Conservation (phyloP, 2,113 vertebrate species). For the Bambusicola thoracicus region DNA sequence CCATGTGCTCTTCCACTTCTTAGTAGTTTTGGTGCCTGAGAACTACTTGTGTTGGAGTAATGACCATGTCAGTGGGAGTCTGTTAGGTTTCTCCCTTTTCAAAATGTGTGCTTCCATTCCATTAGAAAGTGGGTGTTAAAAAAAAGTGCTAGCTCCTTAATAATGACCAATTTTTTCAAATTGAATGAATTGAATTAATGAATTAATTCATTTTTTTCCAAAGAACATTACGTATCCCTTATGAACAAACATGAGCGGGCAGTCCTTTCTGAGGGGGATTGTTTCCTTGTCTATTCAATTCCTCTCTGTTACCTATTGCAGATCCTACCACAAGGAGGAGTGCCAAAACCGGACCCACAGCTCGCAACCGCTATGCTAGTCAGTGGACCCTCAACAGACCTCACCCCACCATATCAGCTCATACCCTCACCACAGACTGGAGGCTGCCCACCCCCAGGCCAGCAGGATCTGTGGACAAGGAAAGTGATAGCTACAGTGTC, state of each 20-base stretch:
- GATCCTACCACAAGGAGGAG: slow-evolving; percentile 97
- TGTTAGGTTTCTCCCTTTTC: background rate
- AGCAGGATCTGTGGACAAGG: slow-evolving; percentile 95
- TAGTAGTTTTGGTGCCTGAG: background rate
- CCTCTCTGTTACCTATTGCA: slow-evolving; percentile 48
- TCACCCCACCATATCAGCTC: slow-evolving; percentile 95
- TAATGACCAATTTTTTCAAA: background rate
- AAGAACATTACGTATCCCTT: background rate
- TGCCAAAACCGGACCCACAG: slow-evolving; percentile 92
- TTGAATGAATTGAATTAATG: background rate
- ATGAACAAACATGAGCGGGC: background rate
- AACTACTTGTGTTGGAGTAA: background rate
- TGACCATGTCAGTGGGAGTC: background rate
- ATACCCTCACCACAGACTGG: slow-evolving; percentile 98
- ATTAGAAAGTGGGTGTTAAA: background rate
- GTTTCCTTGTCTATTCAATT: background rate
- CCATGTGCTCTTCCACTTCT: background rate
- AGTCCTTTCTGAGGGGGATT: background rate
- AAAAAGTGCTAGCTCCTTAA: background rate
- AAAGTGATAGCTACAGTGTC: slow-evolving; percentile 99
- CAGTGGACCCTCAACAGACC: slow-evolving; percentile 99
- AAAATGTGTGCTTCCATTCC: background rate
- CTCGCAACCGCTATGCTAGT: slow-evolving; percentile 94
- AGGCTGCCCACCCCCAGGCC: slow-evolving; percentile 94
- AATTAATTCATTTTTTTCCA: background rate